Percentiles rank a stretch among this genome's conserved stretches.
Evolutionary conservation across 53 echinoderm and acorn worm genomes (phyloP).

Genomic region (Actinopyga echinites): DNA sequence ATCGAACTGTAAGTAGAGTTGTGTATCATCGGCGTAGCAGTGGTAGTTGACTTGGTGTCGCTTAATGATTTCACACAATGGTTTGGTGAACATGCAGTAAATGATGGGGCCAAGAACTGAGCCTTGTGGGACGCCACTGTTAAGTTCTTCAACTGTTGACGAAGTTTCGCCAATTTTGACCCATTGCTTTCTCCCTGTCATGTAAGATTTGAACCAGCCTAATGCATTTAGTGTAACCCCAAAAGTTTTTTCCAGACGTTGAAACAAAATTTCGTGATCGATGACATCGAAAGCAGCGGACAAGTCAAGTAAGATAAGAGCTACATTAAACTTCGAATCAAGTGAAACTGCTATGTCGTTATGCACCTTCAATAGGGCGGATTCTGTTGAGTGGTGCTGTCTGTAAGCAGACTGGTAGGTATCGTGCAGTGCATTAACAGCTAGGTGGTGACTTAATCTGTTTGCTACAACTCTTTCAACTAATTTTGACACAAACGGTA

Average conservation of each 20-base stretch:
- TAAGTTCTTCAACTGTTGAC: neutral
- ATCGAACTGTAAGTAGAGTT: neutral
- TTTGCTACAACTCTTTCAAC: constrained; percentile 37
- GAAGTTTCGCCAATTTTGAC: neutral
- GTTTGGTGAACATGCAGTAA: constrained; percentile 6
- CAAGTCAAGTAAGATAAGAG: neutral
- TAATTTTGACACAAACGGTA: constrained; percentile 38
- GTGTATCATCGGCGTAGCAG: too few relatives aligned
- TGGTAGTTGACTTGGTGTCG: constrained; percentile 2
- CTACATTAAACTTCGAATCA: neutral
- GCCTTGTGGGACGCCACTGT: constrained; percentile 10
- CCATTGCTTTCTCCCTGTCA: neutral
- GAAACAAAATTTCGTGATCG: constrained; percentile 2
- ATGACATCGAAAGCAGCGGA: constrained; percentile 10
- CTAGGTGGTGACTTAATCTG: neutral
- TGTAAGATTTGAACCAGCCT: constrained; percentile 7
- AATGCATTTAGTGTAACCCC: constrained; percentile 1
- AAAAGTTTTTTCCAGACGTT: neutral
- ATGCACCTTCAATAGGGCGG: neutral
- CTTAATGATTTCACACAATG: constrained; percentile 17
- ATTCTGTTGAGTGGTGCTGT: constrained; percentile 16
- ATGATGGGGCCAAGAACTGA: too few relatives aligned
- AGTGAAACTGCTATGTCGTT: neutral
- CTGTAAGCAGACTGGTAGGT: constrained; percentile 8
- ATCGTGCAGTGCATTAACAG: neutral